Percentiles rank a stretch among this genome's conserved stretches.
These are phyloP conservation scores for Ophioninae sp. DNA, from an alignment of 2,888 invertebrate genomes.

Conservation along the genomic window DNA sequence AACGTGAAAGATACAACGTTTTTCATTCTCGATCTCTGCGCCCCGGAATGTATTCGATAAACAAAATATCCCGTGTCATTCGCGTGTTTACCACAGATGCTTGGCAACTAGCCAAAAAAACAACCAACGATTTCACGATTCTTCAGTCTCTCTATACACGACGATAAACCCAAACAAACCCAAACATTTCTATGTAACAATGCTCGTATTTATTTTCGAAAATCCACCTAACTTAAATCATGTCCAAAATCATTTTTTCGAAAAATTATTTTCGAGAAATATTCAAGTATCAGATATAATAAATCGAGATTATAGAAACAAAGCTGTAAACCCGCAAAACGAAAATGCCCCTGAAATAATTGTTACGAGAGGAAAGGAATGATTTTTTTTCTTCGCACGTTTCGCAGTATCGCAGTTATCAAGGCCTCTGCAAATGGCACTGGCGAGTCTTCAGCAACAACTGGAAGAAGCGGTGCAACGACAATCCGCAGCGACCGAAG, in stretches of 20 bases:
- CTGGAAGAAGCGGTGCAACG: conserved; percentile 86
- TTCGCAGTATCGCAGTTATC: conserved; percentile 80
- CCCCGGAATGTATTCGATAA: conserved; percentile 2
- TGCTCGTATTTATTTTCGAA: background rate
- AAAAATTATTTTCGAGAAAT: no score
- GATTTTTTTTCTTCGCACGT: conserved; percentile 29
- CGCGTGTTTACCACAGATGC: conserved; percentile 30
- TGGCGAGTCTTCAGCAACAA: conserved; percentile 85
- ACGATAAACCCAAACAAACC: background rate
- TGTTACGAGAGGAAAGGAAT: background rate
- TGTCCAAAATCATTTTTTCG: no score
- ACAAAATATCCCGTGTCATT: conserved; percentile 7
- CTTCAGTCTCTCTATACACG: conserved; percentile 3
- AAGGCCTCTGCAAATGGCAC: conserved; percentile 82
- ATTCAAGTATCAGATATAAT: no score
- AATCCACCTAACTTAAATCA: background rate
- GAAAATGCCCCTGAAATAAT: background rate
- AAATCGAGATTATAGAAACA: background rate
- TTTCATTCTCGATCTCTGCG: background rate
- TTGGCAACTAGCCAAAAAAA: conserved; percentile 27
- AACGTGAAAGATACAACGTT: background rate
- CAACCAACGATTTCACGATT: background rate
- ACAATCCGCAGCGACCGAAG: conserved; percentile 88
- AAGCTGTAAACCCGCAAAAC: background rate
- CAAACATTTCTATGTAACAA: background rate